Base-by-base conservation (phyloP, 2,797 vertebrate genomes). In the Galaxias olidus region DNA sequence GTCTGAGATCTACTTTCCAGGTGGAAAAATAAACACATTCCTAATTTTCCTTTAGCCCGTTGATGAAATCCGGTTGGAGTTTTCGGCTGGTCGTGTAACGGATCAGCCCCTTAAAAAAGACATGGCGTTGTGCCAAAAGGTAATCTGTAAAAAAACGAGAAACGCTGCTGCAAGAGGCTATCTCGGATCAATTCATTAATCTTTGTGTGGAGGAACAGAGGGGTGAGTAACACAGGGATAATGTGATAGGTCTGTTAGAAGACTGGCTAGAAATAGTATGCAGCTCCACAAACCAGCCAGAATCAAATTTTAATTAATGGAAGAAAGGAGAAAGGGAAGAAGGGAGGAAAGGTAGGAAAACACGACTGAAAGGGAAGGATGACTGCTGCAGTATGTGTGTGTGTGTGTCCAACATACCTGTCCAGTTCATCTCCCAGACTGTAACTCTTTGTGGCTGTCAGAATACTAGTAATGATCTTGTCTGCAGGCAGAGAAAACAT, bases 371-470 rank as follows among this genome's bases (percentile, higher is more conserved):
- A 4, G 11, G 10, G 46, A 18, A 6, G 10, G 14, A 15, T n/a
- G 44, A 58, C 8, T 13, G 1, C 9, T 45, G 47, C 40, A 30
- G 30, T 30, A 30, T 30, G 30, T 30, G 30, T 30, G 30, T 30
- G 30, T 30, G 30, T 30, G 30, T 30, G 30, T 30, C 30, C 6
- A 17, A 59, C 74, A 70, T 75, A 89, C 89, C 80, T 87, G 68
- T 90, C 87, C 0, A 91, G 68, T 48, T 88, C 66, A 15, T 77
- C 46, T 15, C 81, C 76, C 17, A 91, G 78, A 20, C 83, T 80
- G 20, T 83, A 89, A 59, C 41, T 86, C 30, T 80, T 80, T 0
- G 86, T 82, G 5, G 68, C 65, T 40, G 62, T 46, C 56, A 91
- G 79, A 74, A 91, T 86, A 55, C 49, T 40, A 65, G 86, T 77